Conservation (phyloP, 1,140 invertebrate species). For the Aphaenogaster ashmeadi region DNA sequence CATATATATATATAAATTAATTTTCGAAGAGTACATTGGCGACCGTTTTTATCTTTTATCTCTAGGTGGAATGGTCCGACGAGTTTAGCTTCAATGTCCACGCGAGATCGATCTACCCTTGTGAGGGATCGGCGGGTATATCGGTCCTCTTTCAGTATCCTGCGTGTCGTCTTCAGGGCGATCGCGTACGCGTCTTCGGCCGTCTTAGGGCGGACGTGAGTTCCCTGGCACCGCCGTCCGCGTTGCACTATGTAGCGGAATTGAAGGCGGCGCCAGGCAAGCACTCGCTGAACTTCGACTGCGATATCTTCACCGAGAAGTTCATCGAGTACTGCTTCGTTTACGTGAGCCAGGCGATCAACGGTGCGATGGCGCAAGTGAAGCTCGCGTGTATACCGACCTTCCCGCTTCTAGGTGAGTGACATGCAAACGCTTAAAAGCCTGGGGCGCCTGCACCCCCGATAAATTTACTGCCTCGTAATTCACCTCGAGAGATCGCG, state of each 20-base stretch:
- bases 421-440: conserved; percentile 38
- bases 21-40: too few relatives aligned
- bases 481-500: conserved; percentile 25
- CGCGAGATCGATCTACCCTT: conserved; percentile 93
- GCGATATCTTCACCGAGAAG: conserved; percentile 93
- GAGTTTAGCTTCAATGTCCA: conserved; percentile 94
- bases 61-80: conserved; percentile 93
- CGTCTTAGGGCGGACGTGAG: conserved; percentile 90
- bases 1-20: background rate
- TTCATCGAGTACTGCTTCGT: conserved; percentile 95
- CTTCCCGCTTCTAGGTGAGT: conserved; percentile 91
- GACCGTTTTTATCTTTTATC: conserved; percentile 69
- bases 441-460: background rate
- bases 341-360: conserved; percentile 94
- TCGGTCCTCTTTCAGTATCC: conserved; percentile 94
- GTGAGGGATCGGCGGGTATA: conserved; percentile 90
- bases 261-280: conserved; percentile 89
- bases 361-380: conserved; percentile 93
- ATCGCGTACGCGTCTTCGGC: conserved; percentile 92
- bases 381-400: conserved; percentile 94
- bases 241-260: conserved; percentile 84
- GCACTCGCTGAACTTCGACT: conserved; percentile 92
- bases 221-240: conserved; percentile 88
- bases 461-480: conserved; percentile 21
- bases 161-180: conserved; percentile 92